phyloP scores from a whole-genome alignment of 2,888 invertebrate species.

The Suillia variegata region DNA sequence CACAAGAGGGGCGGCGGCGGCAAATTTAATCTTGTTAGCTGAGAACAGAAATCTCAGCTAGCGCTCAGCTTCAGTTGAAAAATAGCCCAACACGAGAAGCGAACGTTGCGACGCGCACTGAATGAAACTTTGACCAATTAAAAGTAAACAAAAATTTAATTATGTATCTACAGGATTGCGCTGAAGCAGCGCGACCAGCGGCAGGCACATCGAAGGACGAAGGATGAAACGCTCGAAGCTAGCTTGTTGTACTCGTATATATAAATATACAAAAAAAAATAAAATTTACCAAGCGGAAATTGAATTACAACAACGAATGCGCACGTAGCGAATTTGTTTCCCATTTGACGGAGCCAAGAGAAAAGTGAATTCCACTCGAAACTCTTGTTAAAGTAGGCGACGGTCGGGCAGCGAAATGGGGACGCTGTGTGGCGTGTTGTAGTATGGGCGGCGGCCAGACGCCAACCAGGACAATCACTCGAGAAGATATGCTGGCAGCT shows the following conservation, averaged over 20 bases:
- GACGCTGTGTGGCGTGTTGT: neutral
- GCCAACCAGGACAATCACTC: neutral
- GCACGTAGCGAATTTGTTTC: conserved; percentile 14
- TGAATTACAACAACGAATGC: conserved; percentile 37
- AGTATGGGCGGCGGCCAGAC: neutral
- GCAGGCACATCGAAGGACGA: neutral
- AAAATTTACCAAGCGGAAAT: conserved; percentile 36
- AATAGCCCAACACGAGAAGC: conserved; percentile 15
- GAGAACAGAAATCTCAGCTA: conserved; percentile 26
- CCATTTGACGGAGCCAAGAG: neutral
- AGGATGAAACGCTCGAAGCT: too few species aligned
- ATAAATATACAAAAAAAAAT: conserved; percentile 14
- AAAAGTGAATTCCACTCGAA: neutral
- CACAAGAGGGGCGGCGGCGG: neutral
- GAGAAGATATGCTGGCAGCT: too few species aligned
- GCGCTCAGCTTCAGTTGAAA: conserved; percentile 15
- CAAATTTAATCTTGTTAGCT: conserved; percentile 26
- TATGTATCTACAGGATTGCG: conserved; percentile 41
- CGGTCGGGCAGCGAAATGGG: too few species aligned
- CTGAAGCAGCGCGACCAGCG: neutral
- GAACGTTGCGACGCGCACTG: too few species aligned
- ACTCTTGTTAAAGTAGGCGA: too few species aligned
- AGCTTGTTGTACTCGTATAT: neutral
- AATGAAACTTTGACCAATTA: conserved; percentile 43
- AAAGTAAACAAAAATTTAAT: conserved; percentile 55